Evolutionary conservation across 2,113 vertebrate genomes (phyloP).

Genomic region (Speoplatyrhinus poulsoni): DNA sequence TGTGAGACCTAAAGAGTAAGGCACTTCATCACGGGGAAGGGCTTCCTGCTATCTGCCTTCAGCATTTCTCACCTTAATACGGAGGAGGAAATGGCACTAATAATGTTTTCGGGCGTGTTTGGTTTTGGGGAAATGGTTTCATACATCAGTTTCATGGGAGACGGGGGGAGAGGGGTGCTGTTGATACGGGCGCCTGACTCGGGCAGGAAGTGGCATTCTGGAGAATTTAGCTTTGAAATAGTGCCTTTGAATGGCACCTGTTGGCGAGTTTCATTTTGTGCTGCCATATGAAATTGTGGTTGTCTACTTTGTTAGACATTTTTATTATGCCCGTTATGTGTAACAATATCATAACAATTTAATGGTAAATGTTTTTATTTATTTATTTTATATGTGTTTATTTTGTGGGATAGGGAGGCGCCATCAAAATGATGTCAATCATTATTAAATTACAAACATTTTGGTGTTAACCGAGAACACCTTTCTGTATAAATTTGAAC

Average conservation of each 20-base stretch:
- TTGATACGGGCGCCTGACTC: constrained; percentile 58
- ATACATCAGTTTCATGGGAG: constrained; percentile 78
- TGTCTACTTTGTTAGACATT: constrained; percentile 29
- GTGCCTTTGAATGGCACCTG: constrained; percentile 41
- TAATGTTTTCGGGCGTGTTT: constrained; percentile 82
- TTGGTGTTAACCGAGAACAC: too few species aligned
- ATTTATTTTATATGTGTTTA: too few species aligned
- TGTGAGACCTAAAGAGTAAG: constrained; percentile 72
- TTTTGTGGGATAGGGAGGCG: too few species aligned
- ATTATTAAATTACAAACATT: too few species aligned
- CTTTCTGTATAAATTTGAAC: too few species aligned
- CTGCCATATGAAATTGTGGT: constrained; percentile 29
- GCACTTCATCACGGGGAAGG: constrained; percentile 78
- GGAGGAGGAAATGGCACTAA: constrained; percentile 75
- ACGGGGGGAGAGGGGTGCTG: constrained; percentile 25
- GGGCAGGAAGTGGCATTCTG: constrained; percentile 42
- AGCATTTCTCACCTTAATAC: constrained; percentile 77
- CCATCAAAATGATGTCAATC: neutral
- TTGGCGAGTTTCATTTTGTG: constrained; percentile 40
- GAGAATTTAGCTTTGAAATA: constrained; percentile 51
- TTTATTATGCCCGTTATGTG: constrained; percentile 36
- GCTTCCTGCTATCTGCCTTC: constrained; percentile 71
- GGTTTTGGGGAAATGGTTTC: constrained; percentile 80
- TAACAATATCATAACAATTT: constrained; percentile 36
- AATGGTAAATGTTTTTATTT: neutral